Evolutionary conservation across 2,888 invertebrate species (phyloP).

Genomic region (Diogma glabrata): DNA sequence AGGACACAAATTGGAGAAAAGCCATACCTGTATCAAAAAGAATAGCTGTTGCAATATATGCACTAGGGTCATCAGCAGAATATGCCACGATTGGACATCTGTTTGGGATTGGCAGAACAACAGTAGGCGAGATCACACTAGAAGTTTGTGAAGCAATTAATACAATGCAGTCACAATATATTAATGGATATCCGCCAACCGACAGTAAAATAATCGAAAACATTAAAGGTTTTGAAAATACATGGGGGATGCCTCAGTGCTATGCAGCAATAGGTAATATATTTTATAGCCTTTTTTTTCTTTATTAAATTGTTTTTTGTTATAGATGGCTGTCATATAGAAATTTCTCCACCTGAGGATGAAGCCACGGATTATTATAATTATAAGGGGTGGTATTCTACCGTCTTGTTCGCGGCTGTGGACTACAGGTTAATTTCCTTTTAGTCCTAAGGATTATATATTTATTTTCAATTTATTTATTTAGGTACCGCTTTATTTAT

Average conservation of each 20-base stretch:
- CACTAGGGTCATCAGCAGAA: conserved; percentile 11
- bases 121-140: conserved; percentile 13
- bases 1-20: conserved; percentile 5
- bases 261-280: conserved; percentile 6
- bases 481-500: conserved; percentile 12
- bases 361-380: conserved; percentile 13
- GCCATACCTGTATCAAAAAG: conserved; percentile 10
- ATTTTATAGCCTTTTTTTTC: neutral
- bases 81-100: conserved; percentile 10
- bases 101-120: conserved; percentile 15
- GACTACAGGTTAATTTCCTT: conserved; percentile 11
- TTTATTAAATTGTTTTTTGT: neutral
- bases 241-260: conserved; percentile 11
- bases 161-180: neutral
- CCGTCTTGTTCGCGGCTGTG: conserved; percentile 7
- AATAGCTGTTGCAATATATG: conserved; percentile 11
- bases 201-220: neutral
- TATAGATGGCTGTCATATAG: conserved; percentile 12
- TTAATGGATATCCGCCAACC: neutral
- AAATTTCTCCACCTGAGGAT: conserved; percentile 5
- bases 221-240: neutral
- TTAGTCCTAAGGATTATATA: conserved; percentile 10
- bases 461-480: conserved; percentile 12
- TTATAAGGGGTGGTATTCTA: conserved; percentile 11
- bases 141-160: conserved; percentile 3